These are phyloP conservation scores for Empis stercorea DNA, from an alignment of 2,888 invertebrate species.

Conservation along the genomic window DNA sequence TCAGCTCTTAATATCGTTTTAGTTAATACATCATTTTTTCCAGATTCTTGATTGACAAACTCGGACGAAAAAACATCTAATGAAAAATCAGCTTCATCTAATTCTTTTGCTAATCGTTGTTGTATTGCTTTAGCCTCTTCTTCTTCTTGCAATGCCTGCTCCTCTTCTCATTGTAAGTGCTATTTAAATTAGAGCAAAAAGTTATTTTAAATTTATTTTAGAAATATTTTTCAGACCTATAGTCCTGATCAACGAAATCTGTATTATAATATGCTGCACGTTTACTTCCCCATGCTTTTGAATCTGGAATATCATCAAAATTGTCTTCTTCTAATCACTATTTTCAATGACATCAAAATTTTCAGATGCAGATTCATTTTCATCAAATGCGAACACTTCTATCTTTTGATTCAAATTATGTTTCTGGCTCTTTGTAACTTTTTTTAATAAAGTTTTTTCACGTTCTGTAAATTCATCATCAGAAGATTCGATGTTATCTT, in stretches of 20 bases:
- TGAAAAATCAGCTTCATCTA: slow-evolving; percentile 65
- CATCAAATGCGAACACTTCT: slow-evolving; percentile 48
- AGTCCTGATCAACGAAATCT: slow-evolving; percentile 81
- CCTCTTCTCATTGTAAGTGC: slow-evolving; percentile 44
- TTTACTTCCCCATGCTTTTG: slow-evolving; percentile 79
- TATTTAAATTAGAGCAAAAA: slow-evolving; percentile 14
- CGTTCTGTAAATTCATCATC: slow-evolving; percentile 58
- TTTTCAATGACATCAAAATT: too few relatives aligned
- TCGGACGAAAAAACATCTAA: slow-evolving; percentile 42
- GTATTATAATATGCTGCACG: slow-evolving; percentile 70
- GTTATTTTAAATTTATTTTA: too few relatives aligned
- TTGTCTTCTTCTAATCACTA: slow-evolving; percentile 59
- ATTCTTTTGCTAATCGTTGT: slow-evolving; percentile 57
- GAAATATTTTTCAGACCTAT: slow-evolving; percentile 24
- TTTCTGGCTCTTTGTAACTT: slow-evolving; percentile 38
- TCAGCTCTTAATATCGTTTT: slow-evolving; percentile 53
- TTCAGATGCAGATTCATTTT: slow-evolving; percentile 9
- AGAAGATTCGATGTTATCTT: slow-evolving; percentile 49
- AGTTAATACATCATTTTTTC: background rate
- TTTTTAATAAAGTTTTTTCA: slow-evolving; percentile 48
- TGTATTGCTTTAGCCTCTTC: slow-evolving; percentile 73
- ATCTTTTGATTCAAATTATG: slow-evolving; percentile 44
- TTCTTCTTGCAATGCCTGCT: slow-evolving; percentile 66
- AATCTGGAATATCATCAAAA: slow-evolving; percentile 59
- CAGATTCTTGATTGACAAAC: slow-evolving; percentile 19